These are phyloP conservation scores for Pterois miles DNA, from an alignment of 2,797 vertebrate species.

Conservation along the genomic window DNA sequence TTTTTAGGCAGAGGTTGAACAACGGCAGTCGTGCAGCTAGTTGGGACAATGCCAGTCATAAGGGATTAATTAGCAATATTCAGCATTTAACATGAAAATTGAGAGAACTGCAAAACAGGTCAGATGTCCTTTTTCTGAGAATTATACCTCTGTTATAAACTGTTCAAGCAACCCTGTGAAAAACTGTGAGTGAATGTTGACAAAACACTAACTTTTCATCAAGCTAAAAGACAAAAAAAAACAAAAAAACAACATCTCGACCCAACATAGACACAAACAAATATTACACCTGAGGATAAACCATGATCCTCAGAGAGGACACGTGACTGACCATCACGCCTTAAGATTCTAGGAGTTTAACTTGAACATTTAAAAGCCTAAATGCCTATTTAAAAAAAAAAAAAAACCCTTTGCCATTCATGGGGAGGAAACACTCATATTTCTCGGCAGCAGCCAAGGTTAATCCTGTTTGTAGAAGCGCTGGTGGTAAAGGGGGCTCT, in stretches of 20 bases:
- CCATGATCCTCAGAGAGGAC: neutral
- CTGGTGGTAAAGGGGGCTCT: conserved; percentile 73
- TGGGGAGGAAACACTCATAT: conserved; percentile 21
- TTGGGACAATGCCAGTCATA: neutral
- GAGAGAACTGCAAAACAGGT: neutral
- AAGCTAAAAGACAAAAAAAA: neutral
- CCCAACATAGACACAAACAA: neutral
- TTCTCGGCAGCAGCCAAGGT: conserved; percentile 66
- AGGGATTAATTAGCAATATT: neutral
- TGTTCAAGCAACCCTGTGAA: neutral
- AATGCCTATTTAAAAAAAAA: neutral
- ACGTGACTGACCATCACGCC: neutral
- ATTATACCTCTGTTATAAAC: neutral
- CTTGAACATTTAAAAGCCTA: neutral
- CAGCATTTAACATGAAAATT: neutral
- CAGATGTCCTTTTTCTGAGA: neutral
- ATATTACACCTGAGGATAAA: no score
- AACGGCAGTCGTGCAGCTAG: neutral
- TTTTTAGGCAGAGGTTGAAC: neutral
- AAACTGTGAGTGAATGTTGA: neutral
- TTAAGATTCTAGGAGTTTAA: neutral
- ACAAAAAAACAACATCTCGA: neutral
- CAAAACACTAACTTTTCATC: neutral
- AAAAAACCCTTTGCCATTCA: neutral
- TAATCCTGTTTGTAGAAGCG: conserved; percentile 79